Base-by-base conservation (phyloP, 2,113 vertebrate species). In the Apteryx mantelli region DNA sequence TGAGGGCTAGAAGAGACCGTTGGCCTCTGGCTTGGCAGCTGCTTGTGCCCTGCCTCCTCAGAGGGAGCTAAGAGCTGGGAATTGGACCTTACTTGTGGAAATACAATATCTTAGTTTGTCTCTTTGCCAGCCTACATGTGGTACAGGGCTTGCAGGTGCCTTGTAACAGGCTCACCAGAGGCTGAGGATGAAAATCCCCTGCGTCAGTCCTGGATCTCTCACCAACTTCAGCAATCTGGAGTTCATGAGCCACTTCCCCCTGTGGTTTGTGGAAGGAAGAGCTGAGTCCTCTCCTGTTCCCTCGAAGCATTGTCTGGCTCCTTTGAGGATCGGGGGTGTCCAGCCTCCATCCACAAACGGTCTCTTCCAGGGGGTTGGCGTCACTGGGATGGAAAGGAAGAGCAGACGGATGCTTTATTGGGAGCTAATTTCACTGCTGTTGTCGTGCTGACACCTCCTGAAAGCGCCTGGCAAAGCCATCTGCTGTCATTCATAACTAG, bases 1-100 rank as follows among this genome's bases (percentile, higher is more conserved):
- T 13, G 36, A 56, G 65, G 71, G 11, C 6, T 1, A 2, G 12
- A 6, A 14, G 24, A 5, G 48, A 2, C 14, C 26, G 0, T 32
- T 2, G 17, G 24, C 5, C 10, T 38, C 79, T 22, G 38, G 36
- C n/a, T 13, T 3, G n/a, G 63, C 24, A 44, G 25, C 11, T 52
- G 30, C 58, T 25, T 20, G 4, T 14, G 38, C 30, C 28, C 53
- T 61, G 68, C 34, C 2, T 24, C 53, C 6, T 20, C 53, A 11
- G 46, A 42, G 64, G 16, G n/a, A 26, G 25, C 13, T 4, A 1
- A 24, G n/a, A 50, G 7, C 42, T 3, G 56, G 42, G 38, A 25
- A 0, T 19, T 4, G 1, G 14, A 15, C 21, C 14, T 53, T 6
- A 4, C 21, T 50, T 9, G n/a, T 12, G 55, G 44, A 53, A 34